These are phyloP conservation scores for Arctopsyche grandis DNA, from an alignment of 1,140 invertebrate species.

Conservation along the genomic window DNA sequence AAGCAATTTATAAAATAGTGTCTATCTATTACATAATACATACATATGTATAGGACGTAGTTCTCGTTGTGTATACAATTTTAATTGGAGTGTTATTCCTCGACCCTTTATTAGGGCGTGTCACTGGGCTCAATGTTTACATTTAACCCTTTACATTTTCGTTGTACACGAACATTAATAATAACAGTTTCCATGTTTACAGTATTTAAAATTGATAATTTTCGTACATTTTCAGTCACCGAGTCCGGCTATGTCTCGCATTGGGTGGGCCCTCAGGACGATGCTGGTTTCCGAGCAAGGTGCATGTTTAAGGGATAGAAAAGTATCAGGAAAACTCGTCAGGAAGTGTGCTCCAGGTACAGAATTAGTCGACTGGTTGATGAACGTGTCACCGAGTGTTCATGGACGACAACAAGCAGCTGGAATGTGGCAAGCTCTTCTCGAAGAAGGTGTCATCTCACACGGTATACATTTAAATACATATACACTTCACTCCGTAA, in stretches of 20 bases:
- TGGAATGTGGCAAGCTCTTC: constrained; percentile 86
- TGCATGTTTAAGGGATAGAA: constrained; percentile 72
- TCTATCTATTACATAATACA: too few relatives aligned
- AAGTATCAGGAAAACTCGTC: constrained; percentile 69
- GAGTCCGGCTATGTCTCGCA: constrained; percentile 72
- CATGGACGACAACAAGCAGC: constrained; percentile 78
- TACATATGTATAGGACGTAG: too few relatives aligned
- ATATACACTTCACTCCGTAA: not conserved
- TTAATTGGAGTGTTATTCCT: too few relatives aligned
- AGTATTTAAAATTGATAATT: not conserved
- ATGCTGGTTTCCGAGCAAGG: constrained; percentile 72
- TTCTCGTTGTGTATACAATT: too few relatives aligned
- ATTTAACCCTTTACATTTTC: too few relatives aligned
- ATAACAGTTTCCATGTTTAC: not conserved
- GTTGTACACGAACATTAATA: too few relatives aligned
- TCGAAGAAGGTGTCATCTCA: constrained; percentile 83
- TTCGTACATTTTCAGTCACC: constrained; percentile 63
- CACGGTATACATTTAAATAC: constrained; percentile 70
- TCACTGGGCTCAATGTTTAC: too few relatives aligned
- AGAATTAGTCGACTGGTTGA: constrained; percentile 85
- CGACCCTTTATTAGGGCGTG: too few relatives aligned
- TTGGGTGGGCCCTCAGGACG: constrained; percentile 77
- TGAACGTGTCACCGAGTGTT: constrained; percentile 67
- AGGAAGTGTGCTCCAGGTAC: constrained; percentile 70
- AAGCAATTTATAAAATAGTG: too few relatives aligned